Conservation (phyloP, 2,797 vertebrate species). For the Tauraco hartlaubi region DNA sequence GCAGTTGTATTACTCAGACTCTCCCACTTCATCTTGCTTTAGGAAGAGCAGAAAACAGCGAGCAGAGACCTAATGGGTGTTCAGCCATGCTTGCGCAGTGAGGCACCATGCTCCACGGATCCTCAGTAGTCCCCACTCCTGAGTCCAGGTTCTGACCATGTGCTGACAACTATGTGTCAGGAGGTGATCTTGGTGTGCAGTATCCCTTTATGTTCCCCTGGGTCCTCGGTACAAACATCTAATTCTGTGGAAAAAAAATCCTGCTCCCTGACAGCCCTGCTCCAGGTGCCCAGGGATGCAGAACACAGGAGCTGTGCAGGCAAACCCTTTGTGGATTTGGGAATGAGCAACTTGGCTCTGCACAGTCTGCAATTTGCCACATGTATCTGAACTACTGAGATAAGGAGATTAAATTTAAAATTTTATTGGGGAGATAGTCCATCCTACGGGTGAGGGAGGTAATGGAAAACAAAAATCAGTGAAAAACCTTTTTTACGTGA, state of each 20-base stretch:
- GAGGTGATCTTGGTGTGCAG: neutral
- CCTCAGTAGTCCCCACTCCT: accelerated
- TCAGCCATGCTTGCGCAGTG: accelerated
- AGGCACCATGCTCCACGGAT: accelerated
- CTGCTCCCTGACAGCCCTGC: accelerated
- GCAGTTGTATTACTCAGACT: neutral
- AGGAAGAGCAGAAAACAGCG: neutral
- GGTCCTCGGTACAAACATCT: accelerated
- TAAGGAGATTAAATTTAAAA: neutral
- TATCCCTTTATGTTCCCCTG: neutral
- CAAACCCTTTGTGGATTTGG: neutral
- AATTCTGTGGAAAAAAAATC: neutral
- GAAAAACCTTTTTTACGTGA: neutral
- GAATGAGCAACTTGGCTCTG: neutral
- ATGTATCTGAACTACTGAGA: neutral
- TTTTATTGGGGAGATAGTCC: neutral
- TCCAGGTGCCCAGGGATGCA: neutral
- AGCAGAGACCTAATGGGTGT: neutral
- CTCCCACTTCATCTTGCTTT: neutral
- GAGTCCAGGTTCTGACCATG: accelerated
- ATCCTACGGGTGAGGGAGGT: neutral
- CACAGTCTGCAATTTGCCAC: neutral
- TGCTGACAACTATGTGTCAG: accelerated
- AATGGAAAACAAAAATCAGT: neutral
- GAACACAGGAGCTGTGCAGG: neutral